A percentile compares a stretch with the other conserved stretches of the same genome.
phyloP scores from a whole-genome alignment of 2,888 invertebrate species.

The Vanessa cardui region DNA sequence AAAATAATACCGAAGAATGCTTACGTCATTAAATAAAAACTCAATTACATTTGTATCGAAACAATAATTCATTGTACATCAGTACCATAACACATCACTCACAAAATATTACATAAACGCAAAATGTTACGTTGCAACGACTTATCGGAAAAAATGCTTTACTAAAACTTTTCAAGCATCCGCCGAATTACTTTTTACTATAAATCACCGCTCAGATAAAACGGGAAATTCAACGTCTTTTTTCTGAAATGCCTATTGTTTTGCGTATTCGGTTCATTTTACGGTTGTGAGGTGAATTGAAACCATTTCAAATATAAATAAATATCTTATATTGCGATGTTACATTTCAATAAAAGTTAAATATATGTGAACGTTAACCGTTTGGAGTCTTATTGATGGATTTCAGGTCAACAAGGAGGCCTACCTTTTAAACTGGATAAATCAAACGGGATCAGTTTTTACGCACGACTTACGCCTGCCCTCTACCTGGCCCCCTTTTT shows the following conservation, averaged over 20 bases:
- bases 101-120: not conserved
- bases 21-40: too few species aligned
- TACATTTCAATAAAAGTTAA: too few species aligned
- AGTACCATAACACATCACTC: constrained; percentile 7
- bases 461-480: constrained; percentile 11
- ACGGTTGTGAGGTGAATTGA: not conserved
- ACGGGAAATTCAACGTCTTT: constrained; percentile 5
- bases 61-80: not conserved
- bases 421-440: not conserved
- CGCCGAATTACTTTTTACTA: constrained; percentile 19
- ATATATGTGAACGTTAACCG: not conserved
- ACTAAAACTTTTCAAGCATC: constrained; percentile 11
- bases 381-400: not conserved
- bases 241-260: constrained; percentile 1
- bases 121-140: not conserved
- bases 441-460: constrained; percentile 19
- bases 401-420: not conserved
- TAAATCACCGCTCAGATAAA: constrained; percentile 19
- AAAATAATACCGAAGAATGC: too few species aligned
- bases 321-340: not conserved
- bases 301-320: not conserved
- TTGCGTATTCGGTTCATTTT: not conserved
- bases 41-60: not conserved
- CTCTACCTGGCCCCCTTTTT: constrained; percentile 15
- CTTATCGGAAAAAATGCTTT: constrained; percentile 16